These are phyloP conservation scores for Noctua comes DNA, from an alignment of 2,888 invertebrate genomes.

Conservation along the genomic window DNA sequence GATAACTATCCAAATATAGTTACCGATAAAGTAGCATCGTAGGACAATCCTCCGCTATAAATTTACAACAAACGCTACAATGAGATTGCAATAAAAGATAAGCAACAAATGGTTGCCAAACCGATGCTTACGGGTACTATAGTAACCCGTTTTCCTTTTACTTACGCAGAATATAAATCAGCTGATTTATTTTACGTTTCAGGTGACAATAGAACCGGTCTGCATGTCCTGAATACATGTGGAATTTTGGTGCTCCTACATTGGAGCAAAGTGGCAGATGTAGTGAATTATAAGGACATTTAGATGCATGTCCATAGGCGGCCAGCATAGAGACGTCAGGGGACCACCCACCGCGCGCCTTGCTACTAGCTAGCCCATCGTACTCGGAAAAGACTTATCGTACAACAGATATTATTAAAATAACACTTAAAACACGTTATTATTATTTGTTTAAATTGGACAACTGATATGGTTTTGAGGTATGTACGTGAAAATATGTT, in stretches of 20 bases:
- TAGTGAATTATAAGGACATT: constrained; percentile 88
- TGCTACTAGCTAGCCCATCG: constrained; percentile 59
- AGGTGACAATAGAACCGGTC: constrained; percentile 44
- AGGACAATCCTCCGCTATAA: constrained; percentile 58
- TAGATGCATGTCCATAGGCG: constrained; percentile 82
- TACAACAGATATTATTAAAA: constrained; percentile 63
- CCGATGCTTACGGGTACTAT: constrained; percentile 25
- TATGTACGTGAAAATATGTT: constrained; percentile 25
- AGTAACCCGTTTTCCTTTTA: constrained; percentile 51
- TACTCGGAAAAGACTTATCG: constrained; percentile 68
- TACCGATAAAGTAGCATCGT: constrained; percentile 48
- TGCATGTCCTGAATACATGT: constrained; percentile 48
- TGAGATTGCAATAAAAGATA: constrained; percentile 62
- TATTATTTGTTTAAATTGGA: constrained; percentile 68
- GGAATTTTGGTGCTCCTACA: constrained; percentile 69
- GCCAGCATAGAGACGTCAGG: constrained; percentile 84
- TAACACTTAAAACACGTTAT: constrained; percentile 65
- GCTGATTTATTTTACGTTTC: constrained; percentile 49
- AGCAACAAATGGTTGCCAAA: constrained; percentile 35
- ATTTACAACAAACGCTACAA: constrained; percentile 56
- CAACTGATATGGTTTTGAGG: constrained; percentile 56
- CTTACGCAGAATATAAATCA: constrained; percentile 52
- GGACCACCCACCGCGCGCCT: constrained; percentile 84
- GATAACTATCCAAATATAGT: constrained; percentile 57
- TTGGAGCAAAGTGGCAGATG: constrained; percentile 82